Evolutionary conservation across 1,140 invertebrate genomes (phyloP).

Genomic region (Mamestra configurata): DNA sequence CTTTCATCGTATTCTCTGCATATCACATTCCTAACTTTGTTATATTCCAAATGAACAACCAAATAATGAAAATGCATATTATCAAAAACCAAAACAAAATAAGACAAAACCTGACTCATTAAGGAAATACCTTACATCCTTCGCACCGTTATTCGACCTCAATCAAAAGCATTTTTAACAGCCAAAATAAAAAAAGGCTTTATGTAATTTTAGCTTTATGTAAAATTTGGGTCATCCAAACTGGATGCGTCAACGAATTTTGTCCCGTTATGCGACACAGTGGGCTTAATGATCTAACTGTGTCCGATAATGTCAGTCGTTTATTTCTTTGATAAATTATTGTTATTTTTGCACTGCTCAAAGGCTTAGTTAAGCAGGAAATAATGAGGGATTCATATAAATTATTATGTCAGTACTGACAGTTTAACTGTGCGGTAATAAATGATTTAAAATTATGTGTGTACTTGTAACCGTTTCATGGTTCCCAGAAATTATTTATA

Average conservation of each 20-base stretch:
- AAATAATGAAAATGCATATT: neutral
- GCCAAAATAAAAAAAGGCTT: constrained; percentile 34
- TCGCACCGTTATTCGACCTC: constrained; percentile 8
- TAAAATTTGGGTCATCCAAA: constrained; percentile 39
- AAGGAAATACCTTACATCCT: constrained; percentile 34
- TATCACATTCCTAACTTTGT: no score
- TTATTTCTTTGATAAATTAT: constrained; percentile 30
- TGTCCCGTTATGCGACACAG: constrained; percentile 42
- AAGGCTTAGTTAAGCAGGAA: constrained; percentile 8
- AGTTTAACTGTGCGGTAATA: constrained; percentile 28
- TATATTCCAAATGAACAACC: no score
- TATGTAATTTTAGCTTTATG: constrained; percentile 30
- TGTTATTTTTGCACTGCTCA: neutral
- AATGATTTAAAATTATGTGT: constrained; percentile 19
- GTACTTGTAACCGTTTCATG: constrained; percentile 1
- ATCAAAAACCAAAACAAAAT: neutral
- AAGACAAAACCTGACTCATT: constrained; percentile 2
- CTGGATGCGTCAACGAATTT: constrained; percentile 36
- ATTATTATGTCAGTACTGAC: constrained; percentile 18
- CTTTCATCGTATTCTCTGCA: no score
- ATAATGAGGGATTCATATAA: constrained; percentile 22
- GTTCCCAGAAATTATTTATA: constrained; percentile 12
- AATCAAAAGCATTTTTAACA: constrained; percentile 17
- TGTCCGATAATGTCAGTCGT: neutral
- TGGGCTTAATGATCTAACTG: constrained; percentile 43